phyloP scores from a whole-genome alignment of 2,888 invertebrate genomes.

The Gastrophysa polygoni region DNA sequence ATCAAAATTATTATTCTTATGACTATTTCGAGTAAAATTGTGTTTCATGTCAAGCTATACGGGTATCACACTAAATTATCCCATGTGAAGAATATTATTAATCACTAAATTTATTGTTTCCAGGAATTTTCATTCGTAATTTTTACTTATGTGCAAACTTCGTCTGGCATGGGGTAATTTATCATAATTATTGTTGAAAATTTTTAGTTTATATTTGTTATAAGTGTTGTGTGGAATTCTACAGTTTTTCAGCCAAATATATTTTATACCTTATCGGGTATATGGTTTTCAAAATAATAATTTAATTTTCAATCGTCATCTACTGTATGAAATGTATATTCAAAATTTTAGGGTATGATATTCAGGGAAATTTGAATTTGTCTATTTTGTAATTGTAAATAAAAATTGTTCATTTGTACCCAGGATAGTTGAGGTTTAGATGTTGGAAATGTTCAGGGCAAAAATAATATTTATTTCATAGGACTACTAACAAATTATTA shows the following conservation, averaged over 20 bases:
- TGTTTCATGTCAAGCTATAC: constrained; percentile 15
- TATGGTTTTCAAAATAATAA: constrained; percentile 12
- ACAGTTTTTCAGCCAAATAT: constrained; percentile 17
- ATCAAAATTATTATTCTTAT: not conserved
- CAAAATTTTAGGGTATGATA: constrained; percentile 27
- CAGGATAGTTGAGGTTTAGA: constrained; percentile 10
- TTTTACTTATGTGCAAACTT: not conserved
- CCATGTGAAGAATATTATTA: not conserved
- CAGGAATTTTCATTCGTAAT: not conserved
- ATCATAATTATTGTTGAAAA: constrained; percentile 9
- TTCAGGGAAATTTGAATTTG: constrained; percentile 27
- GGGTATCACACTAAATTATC: constrained; percentile 14
- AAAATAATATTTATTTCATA: not conserved
- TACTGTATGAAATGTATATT: constrained; percentile 28
- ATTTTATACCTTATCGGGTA: constrained; percentile 22
- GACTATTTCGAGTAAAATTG: constrained; percentile 5
- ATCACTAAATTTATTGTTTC: not conserved
- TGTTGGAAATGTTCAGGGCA: not conserved
- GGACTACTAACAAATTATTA: not conserved
- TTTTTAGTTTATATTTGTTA: constrained; percentile 16
- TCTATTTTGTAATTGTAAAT: constrained; percentile 27
- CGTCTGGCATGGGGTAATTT: constrained; percentile 3
- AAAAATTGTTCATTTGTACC: constrained; percentile 24
- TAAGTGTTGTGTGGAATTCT: not conserved
- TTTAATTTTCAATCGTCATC: constrained; percentile 14